These are phyloP conservation scores for Lagenorhynchus albirostris DNA, from an alignment of 2,113 vertebrate species.

Conservation along the genomic window DNA sequence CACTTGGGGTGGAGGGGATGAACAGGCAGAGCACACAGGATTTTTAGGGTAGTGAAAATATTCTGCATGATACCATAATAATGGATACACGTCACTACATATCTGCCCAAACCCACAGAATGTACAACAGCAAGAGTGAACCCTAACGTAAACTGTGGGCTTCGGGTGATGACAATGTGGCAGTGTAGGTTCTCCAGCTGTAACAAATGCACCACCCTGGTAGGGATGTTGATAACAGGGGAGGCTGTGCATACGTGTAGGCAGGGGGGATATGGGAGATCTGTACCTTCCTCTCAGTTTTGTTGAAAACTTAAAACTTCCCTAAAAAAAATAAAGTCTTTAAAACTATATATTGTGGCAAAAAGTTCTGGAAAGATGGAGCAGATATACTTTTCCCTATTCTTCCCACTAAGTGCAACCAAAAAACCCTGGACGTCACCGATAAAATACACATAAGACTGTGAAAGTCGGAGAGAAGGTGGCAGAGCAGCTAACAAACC, in stretches of 20 bases:
- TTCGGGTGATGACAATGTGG: background rate
- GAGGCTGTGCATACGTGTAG: background rate
- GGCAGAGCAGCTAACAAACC: background rate
- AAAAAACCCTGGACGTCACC: accelerated
- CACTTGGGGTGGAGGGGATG: too few relatives aligned
- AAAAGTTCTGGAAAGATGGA: background rate
- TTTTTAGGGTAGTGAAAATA: background rate
- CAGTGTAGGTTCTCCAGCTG: background rate
- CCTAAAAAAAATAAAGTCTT: background rate
- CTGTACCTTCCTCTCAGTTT: background rate
- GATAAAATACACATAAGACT: background rate
- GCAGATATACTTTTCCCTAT: background rate
- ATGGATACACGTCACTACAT: background rate
- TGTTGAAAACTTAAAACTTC: background rate
- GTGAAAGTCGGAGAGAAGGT: too few relatives aligned
- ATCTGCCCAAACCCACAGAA: background rate
- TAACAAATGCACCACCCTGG: background rate
- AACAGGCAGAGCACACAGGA: background rate
- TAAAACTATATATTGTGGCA: background rate
- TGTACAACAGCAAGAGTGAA: background rate
- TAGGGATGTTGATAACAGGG: background rate
- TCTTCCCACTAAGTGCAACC: background rate
- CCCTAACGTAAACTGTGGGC: background rate
- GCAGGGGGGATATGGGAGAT: background rate
- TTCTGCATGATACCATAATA: background rate